phyloP scores from a whole-genome alignment of 2,888 invertebrate species.

The Mellilla xanthometata region DNA sequence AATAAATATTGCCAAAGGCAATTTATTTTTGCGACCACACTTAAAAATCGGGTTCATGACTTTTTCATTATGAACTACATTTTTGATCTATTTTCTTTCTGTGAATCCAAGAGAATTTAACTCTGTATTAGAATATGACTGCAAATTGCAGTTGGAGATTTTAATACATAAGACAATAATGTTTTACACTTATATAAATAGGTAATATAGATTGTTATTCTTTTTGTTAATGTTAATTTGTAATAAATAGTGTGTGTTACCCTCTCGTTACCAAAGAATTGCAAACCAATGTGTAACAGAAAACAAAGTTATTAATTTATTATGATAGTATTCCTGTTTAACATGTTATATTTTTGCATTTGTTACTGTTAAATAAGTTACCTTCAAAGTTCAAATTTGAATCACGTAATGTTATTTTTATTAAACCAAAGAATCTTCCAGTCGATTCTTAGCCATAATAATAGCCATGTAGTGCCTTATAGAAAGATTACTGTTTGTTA shows the following conservation, averaged over 20 bases:
- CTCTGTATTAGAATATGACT: too few relatives aligned
- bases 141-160: conserved; percentile 15
- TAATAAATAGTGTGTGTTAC: conserved; percentile 68
- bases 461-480: conserved; percentile 60
- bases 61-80: too few relatives aligned
- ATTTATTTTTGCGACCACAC: too few relatives aligned
- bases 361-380: conserved; percentile 73
- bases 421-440: conserved; percentile 76
- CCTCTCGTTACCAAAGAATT: conserved; percentile 80
- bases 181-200: conserved; percentile 35
- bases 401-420: conserved; percentile 57
- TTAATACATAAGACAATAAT: conserved; percentile 40
- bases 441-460: conserved; percentile 69
- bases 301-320: too few relatives aligned
- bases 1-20: too few relatives aligned
- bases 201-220: conserved; percentile 67
- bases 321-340: conserved; percentile 42
- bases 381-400: conserved; percentile 73
- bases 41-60: too few relatives aligned
- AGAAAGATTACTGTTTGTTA: conserved; percentile 42
- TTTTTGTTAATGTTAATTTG: conserved; percentile 66
- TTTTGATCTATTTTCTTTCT: too few relatives aligned
- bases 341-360: conserved; percentile 56
- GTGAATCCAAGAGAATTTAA: too few relatives aligned
- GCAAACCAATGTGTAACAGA: conserved; percentile 44